Evolutionary conservation across 2,888 invertebrate genomes (phyloP), one percentile per base, ranked within the genome.

Genomic region (Pseudococcus longispinus): DNA sequence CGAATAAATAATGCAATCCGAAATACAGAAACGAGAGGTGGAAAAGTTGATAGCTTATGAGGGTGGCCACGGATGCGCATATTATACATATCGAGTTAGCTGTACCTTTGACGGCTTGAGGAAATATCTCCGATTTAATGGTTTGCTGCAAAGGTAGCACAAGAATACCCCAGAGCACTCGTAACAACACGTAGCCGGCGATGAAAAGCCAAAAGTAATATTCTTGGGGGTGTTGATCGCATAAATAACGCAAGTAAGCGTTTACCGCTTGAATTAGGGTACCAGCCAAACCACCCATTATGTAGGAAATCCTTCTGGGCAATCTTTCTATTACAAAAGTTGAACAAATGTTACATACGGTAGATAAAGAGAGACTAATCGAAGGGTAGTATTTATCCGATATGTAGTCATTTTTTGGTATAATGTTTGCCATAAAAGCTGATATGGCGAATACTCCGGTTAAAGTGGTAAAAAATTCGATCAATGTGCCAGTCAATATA

Each of bases 351-450:
- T 74, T 74, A 9, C 37, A 74, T 11, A 32, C 23, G 11, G 23
- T 23, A 11, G 70, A 26, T 29, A 70, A 23, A 9, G 15, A 6
- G 2, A 70, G 70, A 18, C 70, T 29, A 26, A 70, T 70, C 70
- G 70, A 70, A 9, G 70, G 70, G 18, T 70, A 70, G 70, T 70
- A 70, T 70, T 70, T 70, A 26, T 70, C 70, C 32, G 70, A 74
- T 37, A 74, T 74, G 74, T 74, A 74, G 32, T 18, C n/a, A 32
- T 37, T 74, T 32, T 29, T 29, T 8, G 74, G 74, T 26, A 74
- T 74, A 2, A 74, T 74, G n/a, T 74, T 1, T 2, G 37, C 37
- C 74, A 74, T 74, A 37, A 74, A 37, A 74, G 37, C n/a, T 2
- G 37, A 29, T 74, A 74, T 9, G 37, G n/a, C 37, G n/a, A 32